phyloP scores from a whole-genome alignment of 1,140 invertebrate species.

The Drosophila ercepeae region DNA sequence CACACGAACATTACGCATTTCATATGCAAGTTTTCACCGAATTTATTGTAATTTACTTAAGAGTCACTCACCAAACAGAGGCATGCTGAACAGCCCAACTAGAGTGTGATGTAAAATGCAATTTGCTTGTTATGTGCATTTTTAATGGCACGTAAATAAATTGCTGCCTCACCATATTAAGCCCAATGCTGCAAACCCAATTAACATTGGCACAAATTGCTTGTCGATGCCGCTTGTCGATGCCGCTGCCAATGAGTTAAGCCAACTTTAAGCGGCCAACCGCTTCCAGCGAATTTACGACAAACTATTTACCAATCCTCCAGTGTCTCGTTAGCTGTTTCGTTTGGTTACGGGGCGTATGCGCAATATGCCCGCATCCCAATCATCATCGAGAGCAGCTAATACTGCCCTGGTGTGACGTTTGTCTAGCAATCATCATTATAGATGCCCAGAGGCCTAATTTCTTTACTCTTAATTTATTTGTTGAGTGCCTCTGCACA shows the following conservation, averaged over 20 bases:
- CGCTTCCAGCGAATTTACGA: conserved; percentile 29
- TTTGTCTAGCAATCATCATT: conserved; percentile 39
- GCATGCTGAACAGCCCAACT: neutral
- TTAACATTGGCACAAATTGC: conserved; percentile 50
- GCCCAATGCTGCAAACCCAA: conserved; percentile 54
- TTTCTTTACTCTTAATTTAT: conserved; percentile 29
- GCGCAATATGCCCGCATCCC: conserved; percentile 23
- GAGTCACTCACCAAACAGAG: conserved; percentile 20
- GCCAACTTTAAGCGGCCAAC: conserved; percentile 39
- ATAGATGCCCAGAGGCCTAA: conserved; percentile 24
- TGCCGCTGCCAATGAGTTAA: conserved; percentile 15
- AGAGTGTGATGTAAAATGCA: conserved; percentile 29
- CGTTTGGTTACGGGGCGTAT: conserved; percentile 34
- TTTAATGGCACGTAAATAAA: conserved; percentile 63
- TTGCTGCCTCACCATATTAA: conserved; percentile 59
- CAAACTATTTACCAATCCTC: conserved; percentile 55
- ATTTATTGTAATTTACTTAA: conserved; percentile 77
- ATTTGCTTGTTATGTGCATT: conserved; percentile 55
- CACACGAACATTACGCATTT: conserved; percentile 39
- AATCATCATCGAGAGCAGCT: conserved; percentile 49
- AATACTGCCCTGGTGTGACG: conserved; percentile 39
- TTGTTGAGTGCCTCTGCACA: conserved; percentile 2
- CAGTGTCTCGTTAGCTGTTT: conserved; percentile 27
- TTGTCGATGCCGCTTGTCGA: conserved; percentile 18
- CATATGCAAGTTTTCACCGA: conserved; percentile 58